phyloP scores from a whole-genome alignment of 2,888 invertebrate genomes.

The Steinernema hermaphroditum region DNA sequence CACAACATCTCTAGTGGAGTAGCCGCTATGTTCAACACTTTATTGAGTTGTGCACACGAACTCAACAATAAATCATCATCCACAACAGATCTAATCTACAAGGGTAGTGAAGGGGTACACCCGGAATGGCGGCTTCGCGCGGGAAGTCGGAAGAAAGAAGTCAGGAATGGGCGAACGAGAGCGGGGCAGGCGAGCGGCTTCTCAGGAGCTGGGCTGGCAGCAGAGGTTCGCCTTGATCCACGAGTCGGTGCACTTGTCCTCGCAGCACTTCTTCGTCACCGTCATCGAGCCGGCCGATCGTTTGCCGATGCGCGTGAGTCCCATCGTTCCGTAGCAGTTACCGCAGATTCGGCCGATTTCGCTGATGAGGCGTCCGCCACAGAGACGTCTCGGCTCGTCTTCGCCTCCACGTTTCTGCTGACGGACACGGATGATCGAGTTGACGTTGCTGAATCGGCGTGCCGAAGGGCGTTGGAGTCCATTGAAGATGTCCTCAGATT shows the following conservation, averaged over 20 bases:
- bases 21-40: too few relatives aligned
- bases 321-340: background rate
- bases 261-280: conserved; percentile 15
- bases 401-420: too few relatives aligned
- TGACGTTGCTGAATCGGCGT: too few relatives aligned
- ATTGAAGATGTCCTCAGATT: background rate
- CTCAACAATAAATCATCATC: background rate
- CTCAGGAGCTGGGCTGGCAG: background rate
- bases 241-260: conserved; percentile 23
- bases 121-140: background rate
- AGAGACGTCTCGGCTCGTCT: background rate
- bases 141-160: background rate
- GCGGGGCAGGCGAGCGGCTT: background rate
- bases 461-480: background rate
- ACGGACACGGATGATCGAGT: too few relatives aligned
- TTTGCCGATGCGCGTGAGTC: background rate
- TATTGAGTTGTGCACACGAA: too few relatives aligned
- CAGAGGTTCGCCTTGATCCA: conserved; percentile 24
- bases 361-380: background rate
- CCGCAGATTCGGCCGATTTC: background rate
- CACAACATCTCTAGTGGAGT: too few relatives aligned
- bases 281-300: background rate
- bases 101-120: background rate
- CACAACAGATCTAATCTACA: conserved; percentile 2
- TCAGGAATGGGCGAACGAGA: background rate